phyloP scores from a whole-genome alignment of 2,888 invertebrate species.

The Pseudolycoriella hygida region DNA sequence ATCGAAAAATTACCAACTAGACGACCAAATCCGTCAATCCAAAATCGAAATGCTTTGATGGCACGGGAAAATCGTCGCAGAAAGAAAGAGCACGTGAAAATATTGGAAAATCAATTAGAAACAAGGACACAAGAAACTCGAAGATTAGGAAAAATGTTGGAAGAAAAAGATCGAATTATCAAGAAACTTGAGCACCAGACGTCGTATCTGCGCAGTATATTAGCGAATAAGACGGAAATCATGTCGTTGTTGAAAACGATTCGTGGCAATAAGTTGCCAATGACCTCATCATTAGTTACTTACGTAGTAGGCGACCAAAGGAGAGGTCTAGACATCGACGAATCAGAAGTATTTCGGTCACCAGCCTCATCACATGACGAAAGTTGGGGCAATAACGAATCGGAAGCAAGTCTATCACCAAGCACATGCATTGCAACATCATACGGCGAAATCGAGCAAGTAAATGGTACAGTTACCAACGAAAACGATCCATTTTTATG shows the following conservation, averaged over 20 bases:
- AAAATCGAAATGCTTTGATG: conserved; percentile 36
- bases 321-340: background rate
- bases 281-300: conserved; percentile 6
- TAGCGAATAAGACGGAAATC: conserved; percentile 35
- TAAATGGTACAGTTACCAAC: conserved; percentile 12
- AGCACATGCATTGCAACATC: conserved; percentile 2
- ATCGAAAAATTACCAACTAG: conserved; percentile 19
- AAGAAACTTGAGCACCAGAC: conserved; percentile 34
- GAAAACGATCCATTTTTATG: conserved; percentile 11
- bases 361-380: background rate
- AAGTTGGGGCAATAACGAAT: background rate
- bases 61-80: conserved; percentile 42
- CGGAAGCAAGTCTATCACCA: conserved; percentile 9
- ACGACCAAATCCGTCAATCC: conserved; percentile 24
- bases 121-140: conserved; percentile 30
- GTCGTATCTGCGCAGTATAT: conserved; percentile 33
- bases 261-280: conserved; percentile 9
- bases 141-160: conserved; percentile 29
- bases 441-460: conserved; percentile 8
- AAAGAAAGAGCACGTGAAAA: conserved; percentile 40
- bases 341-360: background rate
- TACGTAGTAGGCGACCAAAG: conserved; percentile 1
- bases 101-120: conserved; percentile 33
- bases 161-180: conserved; percentile 30
- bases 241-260: conserved; percentile 32